Percentiles rank a stretch among this genome's conserved stretches.
Evolutionary conservation across 2,888 invertebrate species (phyloP).

Genomic region (Dasysyrphus albostriatus): DNA sequence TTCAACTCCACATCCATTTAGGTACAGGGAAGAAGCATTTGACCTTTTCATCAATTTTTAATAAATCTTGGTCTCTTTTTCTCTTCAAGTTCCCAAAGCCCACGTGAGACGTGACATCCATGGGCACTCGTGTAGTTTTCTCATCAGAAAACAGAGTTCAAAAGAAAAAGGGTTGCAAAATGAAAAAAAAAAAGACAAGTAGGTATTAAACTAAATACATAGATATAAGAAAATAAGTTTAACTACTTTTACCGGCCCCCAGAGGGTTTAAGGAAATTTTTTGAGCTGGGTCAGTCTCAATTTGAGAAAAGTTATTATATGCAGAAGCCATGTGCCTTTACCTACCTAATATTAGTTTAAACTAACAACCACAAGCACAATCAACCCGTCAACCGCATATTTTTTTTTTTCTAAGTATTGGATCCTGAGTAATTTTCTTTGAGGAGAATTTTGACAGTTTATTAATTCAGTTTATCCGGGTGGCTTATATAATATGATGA

Average conservation of each 20-base stretch:
- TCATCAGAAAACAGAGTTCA: not conserved
- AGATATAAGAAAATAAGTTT: slow-evolving; percentile 48
- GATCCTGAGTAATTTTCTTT: slow-evolving; percentile 51
- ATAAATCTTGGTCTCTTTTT: slow-evolving; percentile 15
- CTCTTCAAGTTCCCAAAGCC: slow-evolving; percentile 5
- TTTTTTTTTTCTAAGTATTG: not conserved
- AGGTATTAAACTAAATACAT: slow-evolving; percentile 15
- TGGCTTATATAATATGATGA: slow-evolving; percentile 14
- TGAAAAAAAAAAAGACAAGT: not conserved
- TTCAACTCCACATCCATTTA: not conserved
- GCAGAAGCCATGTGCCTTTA: not conserved
- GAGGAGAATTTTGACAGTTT: slow-evolving; percentile 42
- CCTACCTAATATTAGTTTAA: not conserved
- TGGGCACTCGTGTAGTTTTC: too few species aligned
- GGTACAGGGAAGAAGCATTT: slow-evolving; percentile 46
- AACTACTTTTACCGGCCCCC: slow-evolving; percentile 33
- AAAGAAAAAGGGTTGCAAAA: slow-evolving; percentile 17
- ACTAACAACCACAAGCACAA: not conserved
- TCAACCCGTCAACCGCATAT: not conserved
- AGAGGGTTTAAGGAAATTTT: slow-evolving; percentile 1
- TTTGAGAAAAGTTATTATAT: slow-evolving; percentile 16
- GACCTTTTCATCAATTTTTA: slow-evolving; percentile 68
- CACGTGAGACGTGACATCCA: not conserved
- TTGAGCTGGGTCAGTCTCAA: slow-evolving; percentile 15
- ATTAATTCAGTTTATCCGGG: slow-evolving; percentile 41